Evolutionary conservation across 2,113 vertebrate genomes (phyloP).

Genomic region (Pyxicephalus adspersus): DNA sequence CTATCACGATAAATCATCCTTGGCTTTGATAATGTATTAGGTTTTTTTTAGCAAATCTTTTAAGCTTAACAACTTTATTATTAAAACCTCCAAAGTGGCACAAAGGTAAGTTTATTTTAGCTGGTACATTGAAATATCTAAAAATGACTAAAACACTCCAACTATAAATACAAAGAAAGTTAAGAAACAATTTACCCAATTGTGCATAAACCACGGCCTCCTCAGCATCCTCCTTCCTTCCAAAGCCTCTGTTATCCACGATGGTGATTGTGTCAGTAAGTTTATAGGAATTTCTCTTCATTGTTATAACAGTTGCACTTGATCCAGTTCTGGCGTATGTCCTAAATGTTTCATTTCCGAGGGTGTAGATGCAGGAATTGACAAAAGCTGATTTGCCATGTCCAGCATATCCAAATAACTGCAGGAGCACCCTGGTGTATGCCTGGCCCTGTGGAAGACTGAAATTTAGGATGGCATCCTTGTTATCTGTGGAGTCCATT

Average conservation of each 20-base stretch:
- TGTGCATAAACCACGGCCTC: background rate
- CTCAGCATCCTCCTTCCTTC: background rate
- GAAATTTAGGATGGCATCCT: background rate
- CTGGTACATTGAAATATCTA: too few species aligned
- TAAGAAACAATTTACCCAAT: background rate
- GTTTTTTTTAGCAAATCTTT: too few species aligned
- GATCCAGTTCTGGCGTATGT: background rate
- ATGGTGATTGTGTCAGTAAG: slow-evolving; percentile 11
- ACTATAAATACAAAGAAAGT: too few species aligned
- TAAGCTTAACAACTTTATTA: too few species aligned
- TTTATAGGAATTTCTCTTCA: background rate
- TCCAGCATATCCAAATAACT: background rate
- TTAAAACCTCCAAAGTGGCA: too few species aligned
- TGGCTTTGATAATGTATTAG: too few species aligned
- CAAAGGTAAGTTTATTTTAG: too few species aligned
- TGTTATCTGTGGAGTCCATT: background rate
- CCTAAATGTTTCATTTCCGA: background rate
- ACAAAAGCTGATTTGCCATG: slow-evolving; percentile 16
- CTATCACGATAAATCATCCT: too few species aligned
- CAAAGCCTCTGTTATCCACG: background rate
- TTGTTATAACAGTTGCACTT: background rate
- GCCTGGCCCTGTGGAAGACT: background rate
- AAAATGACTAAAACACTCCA: too few species aligned
- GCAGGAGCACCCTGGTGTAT: slow-evolving; percentile 8
- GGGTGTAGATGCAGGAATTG: background rate